Evolutionary conservation across 1,140 invertebrate genomes (phyloP), one percentile per base, ranked within the genome.

Genomic region (Bilobella aurantiaca): DNA sequence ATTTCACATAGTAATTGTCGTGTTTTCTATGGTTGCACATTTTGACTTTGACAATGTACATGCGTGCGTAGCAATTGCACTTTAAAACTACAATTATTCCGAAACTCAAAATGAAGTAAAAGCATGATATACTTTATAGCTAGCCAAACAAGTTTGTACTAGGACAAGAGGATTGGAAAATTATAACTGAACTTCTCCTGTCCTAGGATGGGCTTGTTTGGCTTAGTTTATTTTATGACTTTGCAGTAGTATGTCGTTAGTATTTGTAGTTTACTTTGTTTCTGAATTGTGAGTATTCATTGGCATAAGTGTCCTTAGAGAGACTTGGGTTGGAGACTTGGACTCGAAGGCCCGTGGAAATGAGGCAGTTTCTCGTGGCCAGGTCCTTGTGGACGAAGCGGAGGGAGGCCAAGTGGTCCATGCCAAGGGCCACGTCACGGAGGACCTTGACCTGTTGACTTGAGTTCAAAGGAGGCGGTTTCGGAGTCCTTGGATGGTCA

Each of bases 361-460:
- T 86, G 21, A 95, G 78, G 75, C 94, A 92, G 76, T 98, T 98
- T n/a, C 94, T 82, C 0, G 93, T 87, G 3, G 93, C 93, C 64
- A 98, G 80, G 78, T 98, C 95, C 73, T 85, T 83, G 76, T 95
- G 91, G 2, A 92, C 85, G 37, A 90, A 79, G 30, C 89, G 79
- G 67, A 84, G 82, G 64, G 84, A 83, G 0, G 89, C 81, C 29
- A 96, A 78, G 67, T 91, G 86, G 73, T 91, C 89, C 81, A 93
- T 86, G 14, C 88, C 94, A n/a, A 83, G 79, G 0, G 88, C 88
- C 28, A 94, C 84, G 75, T 96, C 90, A 8, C 5, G 18, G 8
- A 32, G 81, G 5, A 92, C 79, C 0, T 84, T 81, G 0, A 89
- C 77, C 53, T 86, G 84, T 77, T 93, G 90, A 14, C 82, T 78